These are phyloP conservation scores for Premnoplex brunnescens DNA, from an alignment of 2,797 vertebrate species.

Conservation along the genomic window DNA sequence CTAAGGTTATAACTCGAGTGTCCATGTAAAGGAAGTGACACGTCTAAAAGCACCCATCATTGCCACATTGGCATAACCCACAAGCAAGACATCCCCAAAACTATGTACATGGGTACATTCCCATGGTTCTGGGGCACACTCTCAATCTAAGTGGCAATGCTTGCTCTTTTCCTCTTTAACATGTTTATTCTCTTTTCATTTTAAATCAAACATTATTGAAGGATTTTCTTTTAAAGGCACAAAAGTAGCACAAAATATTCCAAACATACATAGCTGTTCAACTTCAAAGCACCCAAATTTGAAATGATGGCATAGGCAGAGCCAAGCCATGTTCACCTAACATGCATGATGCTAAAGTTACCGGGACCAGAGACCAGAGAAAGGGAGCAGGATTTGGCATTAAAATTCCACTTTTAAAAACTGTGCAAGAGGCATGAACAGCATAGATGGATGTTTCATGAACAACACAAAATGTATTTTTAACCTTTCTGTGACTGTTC, in stretches of 20 bases:
- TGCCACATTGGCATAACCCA: neutral
- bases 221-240: neutral
- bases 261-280: neutral
- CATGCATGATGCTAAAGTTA: neutral
- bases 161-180: neutral
- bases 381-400: neutral
- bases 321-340: neutral
- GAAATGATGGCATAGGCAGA: neutral
- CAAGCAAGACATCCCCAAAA: neutral
- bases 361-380: neutral
- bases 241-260: neutral
- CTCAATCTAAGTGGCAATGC: neutral
- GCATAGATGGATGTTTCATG: neutral
- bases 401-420: neutral
- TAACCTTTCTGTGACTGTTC: neutral
- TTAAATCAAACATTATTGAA: neutral
- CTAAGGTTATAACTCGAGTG: neutral
- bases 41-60: neutral
- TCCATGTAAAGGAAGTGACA: neutral
- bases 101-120: accelerated
- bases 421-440: neutral
- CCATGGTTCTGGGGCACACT: neutral
- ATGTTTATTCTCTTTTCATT: neutral
- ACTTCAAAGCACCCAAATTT: neutral
- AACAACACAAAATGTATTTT: neutral